phyloP scores from a whole-genome alignment of 2,888 invertebrate genomes.

The Dendrolimus houi region DNA sequence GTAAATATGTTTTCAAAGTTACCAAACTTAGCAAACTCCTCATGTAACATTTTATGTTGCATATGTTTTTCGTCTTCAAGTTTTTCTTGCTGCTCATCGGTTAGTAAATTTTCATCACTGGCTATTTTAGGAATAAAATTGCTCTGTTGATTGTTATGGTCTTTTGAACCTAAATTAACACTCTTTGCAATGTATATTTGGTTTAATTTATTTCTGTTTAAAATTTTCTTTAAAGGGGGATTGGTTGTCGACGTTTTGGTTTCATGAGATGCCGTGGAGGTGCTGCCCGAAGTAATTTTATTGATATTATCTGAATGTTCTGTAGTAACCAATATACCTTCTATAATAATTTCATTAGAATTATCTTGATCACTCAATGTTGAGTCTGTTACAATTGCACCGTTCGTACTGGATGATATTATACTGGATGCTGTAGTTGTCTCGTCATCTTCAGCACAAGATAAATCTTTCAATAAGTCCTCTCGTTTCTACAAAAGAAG shows the following conservation, averaged over 20 bases:
- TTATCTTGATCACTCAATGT: conserved; percentile 39
- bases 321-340: conserved; percentile 34
- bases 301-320: conserved; percentile 40
- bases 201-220: conserved; percentile 21
- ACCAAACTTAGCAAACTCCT: conserved; percentile 58
- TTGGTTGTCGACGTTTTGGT: conserved; percentile 14
- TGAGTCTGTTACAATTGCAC: conserved; percentile 33
- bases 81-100: conserved; percentile 44
- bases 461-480: conserved; percentile 75
- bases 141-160: conserved; percentile 49
- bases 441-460: conserved; percentile 73
- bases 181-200: conserved; percentile 31
- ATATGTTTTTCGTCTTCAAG: conserved; percentile 54
- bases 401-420: conserved; percentile 28
- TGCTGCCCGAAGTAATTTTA: conserved; percentile 25
- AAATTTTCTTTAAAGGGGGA: conserved; percentile 9
- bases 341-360: conserved; percentile 36
- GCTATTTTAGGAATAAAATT: conserved; percentile 50
- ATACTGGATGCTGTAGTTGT: conserved; percentile 32
- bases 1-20: conserved; percentile 65
- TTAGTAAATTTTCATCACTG: conserved; percentile 33
- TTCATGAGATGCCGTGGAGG: conserved; percentile 22
- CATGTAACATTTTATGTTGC: conserved; percentile 61
- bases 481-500: conserved; percentile 73
- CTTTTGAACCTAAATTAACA: conserved; percentile 27